A percentile compares a stretch with the other conserved stretches of the same genome.
These are phyloP conservation scores for Thomomys bottae DNA, from an alignment of 2,113 vertebrate genomes.

Conservation along the genomic window DNA sequence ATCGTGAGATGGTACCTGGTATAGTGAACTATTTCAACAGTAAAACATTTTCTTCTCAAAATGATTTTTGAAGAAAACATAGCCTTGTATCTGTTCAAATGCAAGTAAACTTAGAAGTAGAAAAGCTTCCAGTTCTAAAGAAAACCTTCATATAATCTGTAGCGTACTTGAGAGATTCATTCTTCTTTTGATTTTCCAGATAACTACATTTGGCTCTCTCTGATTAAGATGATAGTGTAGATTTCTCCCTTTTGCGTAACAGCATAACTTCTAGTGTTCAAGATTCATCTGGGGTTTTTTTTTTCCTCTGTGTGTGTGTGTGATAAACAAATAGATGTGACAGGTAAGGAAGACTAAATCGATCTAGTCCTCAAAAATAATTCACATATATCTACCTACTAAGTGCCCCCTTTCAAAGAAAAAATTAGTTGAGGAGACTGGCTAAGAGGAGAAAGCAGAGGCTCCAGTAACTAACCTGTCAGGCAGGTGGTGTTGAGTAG, in stretches of 20 bases:
- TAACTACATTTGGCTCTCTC: slow-evolving; percentile 43
- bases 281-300: background rate
- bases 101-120: slow-evolving; percentile 19
- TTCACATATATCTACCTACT: slow-evolving; percentile 10
- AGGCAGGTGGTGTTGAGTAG: background rate
- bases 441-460: slow-evolving; percentile 5
- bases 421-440: slow-evolving; percentile 44
- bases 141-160: slow-evolving; percentile 10
- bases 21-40: slow-evolving; percentile 4
- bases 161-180: slow-evolving; percentile 34
- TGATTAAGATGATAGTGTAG: slow-evolving; percentile 36
- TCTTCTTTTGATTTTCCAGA: slow-evolving; percentile 30
- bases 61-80: slow-evolving; percentile 43
- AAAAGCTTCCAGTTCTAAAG: slow-evolving; percentile 46
- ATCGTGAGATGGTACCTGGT: background rate
- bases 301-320: slow-evolving; percentile 3
- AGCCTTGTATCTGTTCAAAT: slow-evolving; percentile 43
- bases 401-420: slow-evolving; percentile 45
- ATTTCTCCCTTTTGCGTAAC: slow-evolving; percentile 53
- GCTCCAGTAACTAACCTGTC: background rate
- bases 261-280: slow-evolving; percentile 32
- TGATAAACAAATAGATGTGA: slow-evolving; percentile 37
- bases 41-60: slow-evolving; percentile 51
- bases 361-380: slow-evolving; percentile 42
- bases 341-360: slow-evolving; percentile 22